Conservation (phyloP, 1,140 invertebrate genomes). For the Zaprionus ornatus region DNA sequence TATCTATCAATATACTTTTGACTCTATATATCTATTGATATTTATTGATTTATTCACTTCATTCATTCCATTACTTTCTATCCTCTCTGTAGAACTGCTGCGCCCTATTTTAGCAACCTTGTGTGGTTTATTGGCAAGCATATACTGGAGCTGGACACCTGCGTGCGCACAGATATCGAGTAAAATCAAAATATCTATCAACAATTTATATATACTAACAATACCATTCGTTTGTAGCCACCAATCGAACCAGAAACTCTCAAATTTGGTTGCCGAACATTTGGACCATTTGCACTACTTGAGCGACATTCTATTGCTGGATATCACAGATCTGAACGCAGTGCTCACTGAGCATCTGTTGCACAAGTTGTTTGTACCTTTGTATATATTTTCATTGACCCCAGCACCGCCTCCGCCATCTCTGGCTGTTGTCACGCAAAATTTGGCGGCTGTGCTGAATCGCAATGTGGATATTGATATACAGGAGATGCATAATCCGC, state of each 20-base stretch:
- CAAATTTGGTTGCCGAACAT: slow-evolving; percentile 98
- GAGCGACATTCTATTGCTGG: slow-evolving; percentile 97
- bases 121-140: slow-evolving; percentile 99
- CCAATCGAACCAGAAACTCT: slow-evolving; percentile 94
- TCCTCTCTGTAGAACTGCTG: slow-evolving; percentile 90
- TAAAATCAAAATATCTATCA: slow-evolving; percentile 85
- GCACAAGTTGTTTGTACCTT: slow-evolving; percentile 95
- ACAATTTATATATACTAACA: background rate
- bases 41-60: no score
- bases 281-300: slow-evolving; percentile 99
- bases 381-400: slow-evolving; percentile 96
- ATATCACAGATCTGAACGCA: slow-evolving; percentile 96
- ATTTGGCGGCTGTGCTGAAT: slow-evolving; percentile 86
- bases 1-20: background rate
- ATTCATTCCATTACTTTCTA: background rate
- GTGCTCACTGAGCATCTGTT: slow-evolving; percentile 98
- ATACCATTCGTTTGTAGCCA: slow-evolving; percentile 86
- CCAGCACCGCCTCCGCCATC: slow-evolving; percentile 81
- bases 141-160: slow-evolving; percentile 97
- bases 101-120: slow-evolving; percentile 98
- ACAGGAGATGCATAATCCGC: slow-evolving; percentile 86
- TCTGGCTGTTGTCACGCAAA: slow-evolving; percentile 86
- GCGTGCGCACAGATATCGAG: slow-evolving; percentile 97
- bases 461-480: slow-evolving; percentile 85
- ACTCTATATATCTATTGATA: background rate